These are phyloP conservation scores for Neosilurus mollespiculum DNA, from an alignment of 2,797 vertebrate genomes.

Conservation along the genomic window DNA sequence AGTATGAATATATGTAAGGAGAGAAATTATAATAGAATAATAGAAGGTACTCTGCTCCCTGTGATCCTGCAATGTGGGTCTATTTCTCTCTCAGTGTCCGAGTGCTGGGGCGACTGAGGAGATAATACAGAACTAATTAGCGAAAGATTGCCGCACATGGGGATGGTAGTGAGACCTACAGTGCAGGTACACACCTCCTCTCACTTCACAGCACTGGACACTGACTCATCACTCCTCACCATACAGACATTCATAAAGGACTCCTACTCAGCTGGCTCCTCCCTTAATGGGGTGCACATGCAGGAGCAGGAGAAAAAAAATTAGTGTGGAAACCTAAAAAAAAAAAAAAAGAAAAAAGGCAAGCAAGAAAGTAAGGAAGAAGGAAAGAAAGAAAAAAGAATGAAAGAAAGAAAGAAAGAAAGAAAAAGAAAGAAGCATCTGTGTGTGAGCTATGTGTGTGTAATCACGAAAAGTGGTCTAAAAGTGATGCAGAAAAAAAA, in stretches of 20 bases:
- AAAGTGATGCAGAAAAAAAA: conserved; percentile 18
- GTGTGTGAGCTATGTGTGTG: conserved; percentile 5
- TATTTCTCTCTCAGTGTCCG: conserved; percentile 48
- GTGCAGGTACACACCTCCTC: conserved; percentile 48
- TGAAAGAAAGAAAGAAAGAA: neutral
- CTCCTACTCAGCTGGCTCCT: neutral
- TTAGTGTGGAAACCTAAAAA: neutral
- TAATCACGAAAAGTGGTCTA: conserved; percentile 23
- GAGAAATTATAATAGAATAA: conserved; percentile 40
- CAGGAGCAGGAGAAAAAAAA: neutral
- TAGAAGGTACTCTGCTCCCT: conserved; percentile 16
- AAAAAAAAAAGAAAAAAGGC: neutral
- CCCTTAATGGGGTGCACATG: neutral
- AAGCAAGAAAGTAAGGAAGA: conserved; percentile 9
- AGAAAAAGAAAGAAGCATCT: neutral
- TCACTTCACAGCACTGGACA: conserved; percentile 46
- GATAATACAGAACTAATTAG: conserved; percentile 62
- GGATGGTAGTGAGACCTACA: conserved; percentile 37
- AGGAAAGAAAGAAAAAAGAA: conserved; percentile 6
- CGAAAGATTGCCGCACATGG: conserved; percentile 46
- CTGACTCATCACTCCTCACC: conserved; percentile 34
- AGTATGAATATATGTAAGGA: conserved; percentile 3
- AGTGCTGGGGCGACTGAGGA: conserved; percentile 52
- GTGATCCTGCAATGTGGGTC: conserved; percentile 35
- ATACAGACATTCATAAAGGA: conserved; percentile 6